Conservation (phyloP, 2,797 vertebrate species). For the Hapalemur alaotrensis region DNA sequence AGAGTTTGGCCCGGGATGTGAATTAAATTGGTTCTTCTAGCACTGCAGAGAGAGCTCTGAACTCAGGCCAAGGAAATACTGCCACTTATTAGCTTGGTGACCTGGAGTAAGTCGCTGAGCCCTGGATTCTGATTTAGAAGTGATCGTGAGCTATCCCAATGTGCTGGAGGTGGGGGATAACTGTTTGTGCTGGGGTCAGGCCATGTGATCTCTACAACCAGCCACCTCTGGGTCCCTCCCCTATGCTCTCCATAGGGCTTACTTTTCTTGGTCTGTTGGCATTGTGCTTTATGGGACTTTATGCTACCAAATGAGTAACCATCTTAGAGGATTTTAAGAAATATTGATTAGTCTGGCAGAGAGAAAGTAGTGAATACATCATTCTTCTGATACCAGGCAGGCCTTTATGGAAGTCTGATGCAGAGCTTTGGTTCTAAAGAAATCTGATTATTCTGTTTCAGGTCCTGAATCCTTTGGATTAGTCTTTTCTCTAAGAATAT, state of each 20-base stretch:
- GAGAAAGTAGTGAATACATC: neutral
- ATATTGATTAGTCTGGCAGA: neutral
- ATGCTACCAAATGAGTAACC: neutral
- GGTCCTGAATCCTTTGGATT: neutral
- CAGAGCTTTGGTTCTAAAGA: constrained; percentile 3
- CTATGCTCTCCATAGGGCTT: neutral
- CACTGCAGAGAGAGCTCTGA: neutral
- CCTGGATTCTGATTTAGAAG: neutral
- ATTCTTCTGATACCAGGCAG: constrained; percentile 2
- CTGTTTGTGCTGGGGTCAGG: neutral
- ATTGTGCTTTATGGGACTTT: constrained; percentile 16
- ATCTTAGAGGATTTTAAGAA: constrained; percentile 24
- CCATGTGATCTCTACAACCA: neutral
- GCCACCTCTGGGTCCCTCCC: neutral
- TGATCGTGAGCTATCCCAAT: neutral
- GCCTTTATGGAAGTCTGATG: neutral
- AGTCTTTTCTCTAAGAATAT: constrained; percentile 5
- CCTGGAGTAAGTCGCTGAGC: neutral
- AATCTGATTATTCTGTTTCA: neutral
- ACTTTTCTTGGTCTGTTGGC: neutral
- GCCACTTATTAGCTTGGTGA: constrained; percentile 36
- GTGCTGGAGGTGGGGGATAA: neutral
- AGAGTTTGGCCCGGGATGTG: neutral
- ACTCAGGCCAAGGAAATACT: neutral
- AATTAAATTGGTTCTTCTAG: neutral